These are phyloP conservation scores for Cassiopea andromeda DNA, from an alignment of 30 jellyfish, hydroid and myxozoan genomes.

Conservation along the genomic window DNA sequence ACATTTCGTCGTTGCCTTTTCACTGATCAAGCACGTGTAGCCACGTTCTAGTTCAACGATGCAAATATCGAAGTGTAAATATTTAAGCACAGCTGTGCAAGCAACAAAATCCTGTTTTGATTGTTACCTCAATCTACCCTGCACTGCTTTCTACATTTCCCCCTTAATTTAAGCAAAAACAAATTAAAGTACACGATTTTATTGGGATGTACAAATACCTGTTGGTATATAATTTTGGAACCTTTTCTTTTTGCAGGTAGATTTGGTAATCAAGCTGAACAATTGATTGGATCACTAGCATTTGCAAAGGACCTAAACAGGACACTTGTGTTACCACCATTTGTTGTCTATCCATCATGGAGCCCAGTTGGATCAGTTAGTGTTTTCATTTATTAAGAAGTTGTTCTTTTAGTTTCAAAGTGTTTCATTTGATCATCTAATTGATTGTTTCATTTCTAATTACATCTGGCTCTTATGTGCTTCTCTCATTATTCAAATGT, in stretches of 20 bases:
- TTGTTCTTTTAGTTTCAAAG: background rate
- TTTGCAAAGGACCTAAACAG: slow-evolving; percentile 90
- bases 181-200: background rate
- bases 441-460: background rate
- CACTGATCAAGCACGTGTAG: too few species aligned
- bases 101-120: too few species aligned
- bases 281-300: slow-evolving; percentile 88
- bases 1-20: too few species aligned
- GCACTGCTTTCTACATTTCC: too few species aligned
- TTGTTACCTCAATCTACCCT: too few species aligned
- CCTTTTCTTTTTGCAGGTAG: slow-evolving; percentile 62
- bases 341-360: slow-evolving; percentile 79
- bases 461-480: background rate
- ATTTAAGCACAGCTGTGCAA: too few species aligned
- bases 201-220: too few species aligned
- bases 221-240: too few species aligned
- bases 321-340: slow-evolving; percentile 91
- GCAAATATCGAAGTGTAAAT: too few species aligned
- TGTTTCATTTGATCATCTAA: background rate
- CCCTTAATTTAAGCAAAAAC: too few species aligned
- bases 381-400: slow-evolving; percentile 11
- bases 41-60: too few species aligned
- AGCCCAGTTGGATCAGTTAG: slow-evolving; percentile 74
- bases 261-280: slow-evolving; percentile 99
- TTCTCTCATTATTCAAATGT: background rate